phyloP scores from a whole-genome alignment of 1,140 invertebrate species.

The Drosophila suzukii region DNA sequence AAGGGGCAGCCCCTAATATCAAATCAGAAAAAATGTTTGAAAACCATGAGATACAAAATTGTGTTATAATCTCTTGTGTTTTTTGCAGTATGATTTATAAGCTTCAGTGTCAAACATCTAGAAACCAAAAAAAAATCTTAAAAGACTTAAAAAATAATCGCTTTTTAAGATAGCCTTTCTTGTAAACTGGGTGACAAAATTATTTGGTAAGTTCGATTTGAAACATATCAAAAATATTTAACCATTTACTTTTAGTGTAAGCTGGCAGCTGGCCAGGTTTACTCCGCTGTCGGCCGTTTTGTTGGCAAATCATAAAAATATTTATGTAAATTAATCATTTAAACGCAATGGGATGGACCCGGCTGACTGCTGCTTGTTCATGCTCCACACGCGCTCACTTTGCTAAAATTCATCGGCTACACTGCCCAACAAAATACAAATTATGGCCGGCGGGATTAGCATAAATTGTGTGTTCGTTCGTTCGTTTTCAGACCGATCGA shows the following conservation, averaged over 20 bases:
- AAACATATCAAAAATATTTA: not conserved
- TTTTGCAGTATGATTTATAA: no score
- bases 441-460: conserved; percentile 76
- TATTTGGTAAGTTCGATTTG: no score
- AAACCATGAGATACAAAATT: no score
- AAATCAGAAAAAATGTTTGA: no score
- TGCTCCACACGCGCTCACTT: conserved; percentile 74
- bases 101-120: no score
- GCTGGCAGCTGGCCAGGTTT: conserved; percentile 42
- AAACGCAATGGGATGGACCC: conserved; percentile 76
- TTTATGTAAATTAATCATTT: conserved; percentile 83
- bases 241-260: conserved; percentile 16
- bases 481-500: conserved; percentile 13
- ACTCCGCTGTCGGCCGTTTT: conserved; percentile 34
- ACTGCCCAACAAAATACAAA: conserved; percentile 66
- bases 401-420: conserved; percentile 60
- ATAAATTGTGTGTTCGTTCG: conserved; percentile 64
- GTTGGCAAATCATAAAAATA: conserved; percentile 83
- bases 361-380: conserved; percentile 68
- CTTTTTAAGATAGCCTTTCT: no score
- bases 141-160: no score
- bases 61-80: no score
- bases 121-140: no score
- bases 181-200: no score
- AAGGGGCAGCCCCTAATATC: no score